These are phyloP conservation scores for Girardia tigrina DNA, from an alignment of 2,888 invertebrate species.

Conservation along the genomic window DNA sequence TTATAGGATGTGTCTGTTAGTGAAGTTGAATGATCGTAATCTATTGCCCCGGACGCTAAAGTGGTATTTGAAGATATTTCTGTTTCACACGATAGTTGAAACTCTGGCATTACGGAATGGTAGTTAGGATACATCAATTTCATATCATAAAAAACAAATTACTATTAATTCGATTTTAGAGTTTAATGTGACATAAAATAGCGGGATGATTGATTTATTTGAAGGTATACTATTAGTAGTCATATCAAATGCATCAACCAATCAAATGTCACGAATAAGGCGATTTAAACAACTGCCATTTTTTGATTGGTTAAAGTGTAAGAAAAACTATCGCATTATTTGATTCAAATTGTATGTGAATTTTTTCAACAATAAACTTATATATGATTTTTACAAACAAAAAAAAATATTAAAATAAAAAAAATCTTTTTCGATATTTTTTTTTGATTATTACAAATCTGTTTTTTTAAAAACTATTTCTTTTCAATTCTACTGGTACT, in stretches of 20 bases:
- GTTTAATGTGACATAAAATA: conserved; percentile 17
- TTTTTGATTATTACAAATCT: not conserved
- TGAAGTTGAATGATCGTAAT: not conserved
- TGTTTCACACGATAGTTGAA: not conserved
- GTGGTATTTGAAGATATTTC: not conserved
- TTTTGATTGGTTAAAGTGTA: not conserved
- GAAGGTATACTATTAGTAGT: not conserved
- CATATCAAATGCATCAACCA: conserved; percentile 17
- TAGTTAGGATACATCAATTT: conserved; percentile 11
- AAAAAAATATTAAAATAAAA: not conserved
- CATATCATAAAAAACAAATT: not conserved
- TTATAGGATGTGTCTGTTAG: not conserved
- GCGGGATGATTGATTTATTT: conserved; percentile 23
- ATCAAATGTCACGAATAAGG: not conserved
- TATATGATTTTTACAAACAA: not conserved
- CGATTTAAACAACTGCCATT: not conserved
- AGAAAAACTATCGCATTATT: not conserved
- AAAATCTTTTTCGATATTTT: not conserved
- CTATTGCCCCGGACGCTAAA: not conserved
- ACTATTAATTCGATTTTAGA: conserved; percentile 5
- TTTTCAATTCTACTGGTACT: too few relatives aligned
- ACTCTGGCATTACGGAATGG: conserved; percentile 11
- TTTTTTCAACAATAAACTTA: not conserved
- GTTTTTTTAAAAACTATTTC: too few relatives aligned
- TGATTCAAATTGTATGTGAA: not conserved